Base-by-base conservation (phyloP, 2,797 vertebrate species). In the Notolepis coatsorum region DNA sequence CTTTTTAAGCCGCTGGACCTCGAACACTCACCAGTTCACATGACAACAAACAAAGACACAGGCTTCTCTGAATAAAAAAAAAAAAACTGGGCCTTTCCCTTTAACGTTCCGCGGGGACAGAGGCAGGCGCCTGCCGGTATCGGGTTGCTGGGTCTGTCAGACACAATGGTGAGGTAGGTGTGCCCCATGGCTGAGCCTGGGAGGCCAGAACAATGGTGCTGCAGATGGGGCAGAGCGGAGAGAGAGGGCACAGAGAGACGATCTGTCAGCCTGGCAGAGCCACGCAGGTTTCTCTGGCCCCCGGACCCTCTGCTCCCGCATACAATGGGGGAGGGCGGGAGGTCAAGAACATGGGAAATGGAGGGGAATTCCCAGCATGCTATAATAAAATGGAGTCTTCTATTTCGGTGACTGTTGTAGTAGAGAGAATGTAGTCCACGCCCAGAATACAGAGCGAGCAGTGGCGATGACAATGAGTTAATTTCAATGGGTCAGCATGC, bases 271-370 rank as follows among this genome's bases (percentile, higher is more conserved):
- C 82, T 39, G 46, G 84, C 75, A 78, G 70, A 66, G 79, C 72
- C 68, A 72, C 45, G 10, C 17, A 25, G 78, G 72, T 75, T 31
- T 28, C 65, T 62, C 71, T 6, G 28, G 75, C 68, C 80, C n/a
- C 68, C 50, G 48, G 78, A 80, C 82, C 79, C 73, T 77, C 83
- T 79, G 37, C 61, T 79, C 39, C 7, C 67, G 46, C 78, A 81
- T 71, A 92, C 88, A 91, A 91, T 90, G 73, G 77, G 82, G 87
- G 86, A 82, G 87, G 86, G 86, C 70, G 81, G 76, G 82, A 91
- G 89, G 87, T 91, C 86, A 91, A 89, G 75, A 84, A 45, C 77
- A 59, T 8, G 52, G 87, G 86, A 89, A 88, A 88, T 88, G 76
- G 72, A 68, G 81, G 87, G 90, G 87, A 90, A 91, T 89, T 91